These are phyloP conservation scores for Sussaba pulchella DNA, from an alignment of 2,888 invertebrate species.

Conservation along the genomic window DNA sequence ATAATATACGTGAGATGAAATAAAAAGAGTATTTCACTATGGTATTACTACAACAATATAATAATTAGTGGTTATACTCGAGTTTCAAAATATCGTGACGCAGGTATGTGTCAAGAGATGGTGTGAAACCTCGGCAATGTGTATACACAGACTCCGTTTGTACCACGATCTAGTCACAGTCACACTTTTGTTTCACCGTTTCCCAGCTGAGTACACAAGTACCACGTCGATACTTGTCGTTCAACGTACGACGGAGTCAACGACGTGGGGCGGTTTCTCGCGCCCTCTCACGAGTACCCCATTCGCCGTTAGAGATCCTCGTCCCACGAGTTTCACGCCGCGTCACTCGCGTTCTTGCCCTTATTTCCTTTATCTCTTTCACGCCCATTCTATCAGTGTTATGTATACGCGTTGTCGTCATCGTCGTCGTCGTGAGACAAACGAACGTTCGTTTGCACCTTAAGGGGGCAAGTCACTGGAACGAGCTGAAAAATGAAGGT, in stretches of 20 bases:
- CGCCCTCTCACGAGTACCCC: conserved; percentile 18
- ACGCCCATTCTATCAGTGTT: conserved; percentile 16
- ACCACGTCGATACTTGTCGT: conserved; percentile 42
- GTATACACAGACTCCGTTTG: conserved; percentile 5
- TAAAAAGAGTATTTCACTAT: too few species aligned
- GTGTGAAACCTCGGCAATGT: too few species aligned
- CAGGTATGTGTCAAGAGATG: too few species aligned
- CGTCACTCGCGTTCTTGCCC: neutral
- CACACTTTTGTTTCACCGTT: conserved; percentile 52
- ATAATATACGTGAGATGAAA: too few species aligned
- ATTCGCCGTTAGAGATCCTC: neutral
- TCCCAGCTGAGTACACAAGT: conserved; percentile 52
- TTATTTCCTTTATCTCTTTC: neutral
- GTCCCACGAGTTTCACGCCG: conserved; percentile 4
- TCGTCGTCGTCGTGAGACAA: neutral
- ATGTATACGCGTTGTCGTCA: too few species aligned
- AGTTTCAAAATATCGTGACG: too few species aligned
- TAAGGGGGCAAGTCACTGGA: too few species aligned
- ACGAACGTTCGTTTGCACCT: conserved; percentile 28
- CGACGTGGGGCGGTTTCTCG: too few species aligned
- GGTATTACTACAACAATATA: too few species aligned
- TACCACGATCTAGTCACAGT: conserved; percentile 33
- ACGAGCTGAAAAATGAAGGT: too few species aligned
- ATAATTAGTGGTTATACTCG: too few species aligned
- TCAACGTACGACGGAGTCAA: too few species aligned